phyloP scores from a whole-genome alignment of 1,140 invertebrate genomes.

The Drosophila pruinosa region DNA sequence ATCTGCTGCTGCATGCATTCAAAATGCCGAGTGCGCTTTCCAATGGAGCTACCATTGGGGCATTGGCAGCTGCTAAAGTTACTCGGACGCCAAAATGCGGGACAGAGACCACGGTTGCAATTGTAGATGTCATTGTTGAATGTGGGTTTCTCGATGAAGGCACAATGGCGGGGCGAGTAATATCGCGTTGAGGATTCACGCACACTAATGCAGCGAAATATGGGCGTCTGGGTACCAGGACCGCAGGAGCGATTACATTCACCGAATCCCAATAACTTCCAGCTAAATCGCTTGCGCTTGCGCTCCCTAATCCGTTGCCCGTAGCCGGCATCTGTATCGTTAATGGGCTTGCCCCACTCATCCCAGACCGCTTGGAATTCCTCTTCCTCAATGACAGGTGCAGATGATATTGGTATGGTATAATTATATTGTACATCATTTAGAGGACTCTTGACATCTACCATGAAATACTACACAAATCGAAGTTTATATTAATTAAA shows the following conservation, averaged over 20 bases:
- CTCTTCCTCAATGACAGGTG: constrained; percentile 49
- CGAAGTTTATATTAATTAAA: neutral
- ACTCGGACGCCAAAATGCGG: constrained; percentile 82
- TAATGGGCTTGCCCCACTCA: constrained; percentile 38
- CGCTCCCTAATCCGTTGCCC: constrained; percentile 72
- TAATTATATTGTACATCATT: constrained; percentile 94
- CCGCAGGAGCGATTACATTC: constrained; percentile 91
- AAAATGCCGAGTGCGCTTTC: constrained; percentile 85
- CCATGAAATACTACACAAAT: constrained; percentile 86
- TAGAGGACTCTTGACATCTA: constrained; percentile 85
- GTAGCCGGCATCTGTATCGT: constrained; percentile 16
- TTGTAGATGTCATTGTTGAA: constrained; percentile 84
- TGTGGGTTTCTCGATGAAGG: constrained; percentile 84
- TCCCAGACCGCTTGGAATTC: constrained; percentile 60
- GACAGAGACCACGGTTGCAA: constrained; percentile 89
- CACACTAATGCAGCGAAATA: constrained; percentile 85
- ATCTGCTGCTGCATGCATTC: constrained; percentile 85
- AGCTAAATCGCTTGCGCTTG: constrained; percentile 87
- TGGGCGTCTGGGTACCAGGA: constrained; percentile 88
- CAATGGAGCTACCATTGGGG: constrained; percentile 84
- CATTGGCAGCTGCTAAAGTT: constrained; percentile 83
- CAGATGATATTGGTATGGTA: constrained; percentile 84
- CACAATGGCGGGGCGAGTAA: constrained; percentile 87
- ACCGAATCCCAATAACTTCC: constrained; percentile 90
- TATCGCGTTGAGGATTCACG: constrained; percentile 85